Evolutionary conservation across 92 coral and sea anemone genomes (phyloP).

Genomic region (Phymanthus crucifer): DNA sequence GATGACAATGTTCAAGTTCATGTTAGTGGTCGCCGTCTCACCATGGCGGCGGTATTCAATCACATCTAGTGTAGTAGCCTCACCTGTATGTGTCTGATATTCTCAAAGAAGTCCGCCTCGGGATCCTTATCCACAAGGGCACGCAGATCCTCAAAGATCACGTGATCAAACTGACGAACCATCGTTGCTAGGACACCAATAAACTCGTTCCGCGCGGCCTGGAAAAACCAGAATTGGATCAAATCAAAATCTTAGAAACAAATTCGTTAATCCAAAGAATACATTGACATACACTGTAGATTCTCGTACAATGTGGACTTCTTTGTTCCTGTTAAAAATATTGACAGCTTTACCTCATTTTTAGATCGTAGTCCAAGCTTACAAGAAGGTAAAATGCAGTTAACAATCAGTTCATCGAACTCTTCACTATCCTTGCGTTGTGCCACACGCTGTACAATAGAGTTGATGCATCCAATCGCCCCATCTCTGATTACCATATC

Average conservation of each 20-base stretch:
- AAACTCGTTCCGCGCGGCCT: constrained; percentile 87
- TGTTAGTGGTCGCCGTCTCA: too few relatives aligned
- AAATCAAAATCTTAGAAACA: too few relatives aligned
- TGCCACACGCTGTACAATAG: constrained; percentile 68
- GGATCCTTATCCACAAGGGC: constrained; percentile 76
- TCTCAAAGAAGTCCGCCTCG: constrained; percentile 97
- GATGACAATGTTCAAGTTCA: too few relatives aligned
- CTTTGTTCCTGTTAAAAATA: neutral
- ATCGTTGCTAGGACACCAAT: constrained; percentile 65
- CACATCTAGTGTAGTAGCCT: neutral
- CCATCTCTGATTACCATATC: constrained; percentile 90
- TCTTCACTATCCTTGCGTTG: constrained; percentile 41
- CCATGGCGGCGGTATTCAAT: too few relatives aligned
- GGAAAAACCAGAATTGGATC: constrained; percentile 10
- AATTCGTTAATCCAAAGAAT: too few relatives aligned
- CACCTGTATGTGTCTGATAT: constrained; percentile 97
- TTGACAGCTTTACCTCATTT: constrained; percentile 63
- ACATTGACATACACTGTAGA: too few relatives aligned
- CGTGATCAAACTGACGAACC: constrained; percentile 76
- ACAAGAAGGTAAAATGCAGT: constrained; percentile 74
- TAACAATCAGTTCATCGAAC: constrained; percentile 69
- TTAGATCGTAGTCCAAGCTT: constrained; percentile 73
- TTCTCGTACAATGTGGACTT: too few relatives aligned
- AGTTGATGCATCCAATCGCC: constrained; percentile 73
- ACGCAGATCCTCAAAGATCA: constrained; percentile 61